phyloP scores from a whole-genome alignment of 2,797 vertebrate genomes.

The Huso huso region DNA sequence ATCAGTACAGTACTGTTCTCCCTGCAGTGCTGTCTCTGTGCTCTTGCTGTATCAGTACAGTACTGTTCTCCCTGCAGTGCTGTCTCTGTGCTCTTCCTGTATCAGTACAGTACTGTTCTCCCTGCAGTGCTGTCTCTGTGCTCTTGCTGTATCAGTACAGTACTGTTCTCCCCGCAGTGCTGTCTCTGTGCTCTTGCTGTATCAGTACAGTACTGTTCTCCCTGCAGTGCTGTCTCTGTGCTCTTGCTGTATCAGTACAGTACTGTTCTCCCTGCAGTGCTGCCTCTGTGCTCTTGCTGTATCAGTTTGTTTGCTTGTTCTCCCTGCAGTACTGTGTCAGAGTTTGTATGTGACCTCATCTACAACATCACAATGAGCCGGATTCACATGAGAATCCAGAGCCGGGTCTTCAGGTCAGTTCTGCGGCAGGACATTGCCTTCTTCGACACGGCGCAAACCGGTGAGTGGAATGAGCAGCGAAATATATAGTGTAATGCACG shows the following conservation, averaged over 20 bases:
- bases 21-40: too few species aligned
- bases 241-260: too few species aligned
- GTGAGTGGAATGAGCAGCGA: slow-evolving; percentile 34
- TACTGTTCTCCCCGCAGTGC: too few species aligned
- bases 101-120: too few species aligned
- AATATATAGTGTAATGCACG: neutral
- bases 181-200: too few species aligned
- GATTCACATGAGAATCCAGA: slow-evolving; percentile 62
- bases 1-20: too few species aligned
- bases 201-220: neutral
- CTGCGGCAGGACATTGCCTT: slow-evolving; percentile 73
- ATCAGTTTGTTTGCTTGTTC: neutral
- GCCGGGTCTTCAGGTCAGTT: slow-evolving; percentile 62
- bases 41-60: too few species aligned
- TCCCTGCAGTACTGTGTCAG: slow-evolving; percentile 57
- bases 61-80: too few species aligned
- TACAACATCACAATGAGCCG: slow-evolving; percentile 65
- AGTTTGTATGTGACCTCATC: slow-evolving; percentile 68
- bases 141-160: too few species aligned
- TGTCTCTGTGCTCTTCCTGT: too few species aligned
- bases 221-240: neutral
- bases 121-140: too few species aligned
- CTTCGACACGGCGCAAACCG: slow-evolving; percentile 60
- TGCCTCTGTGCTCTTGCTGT: neutral
- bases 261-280: neutral